Base-by-base conservation (phyloP, 2,888 invertebrate species). In the Rhopalosiphum nymphaeae region DNA sequence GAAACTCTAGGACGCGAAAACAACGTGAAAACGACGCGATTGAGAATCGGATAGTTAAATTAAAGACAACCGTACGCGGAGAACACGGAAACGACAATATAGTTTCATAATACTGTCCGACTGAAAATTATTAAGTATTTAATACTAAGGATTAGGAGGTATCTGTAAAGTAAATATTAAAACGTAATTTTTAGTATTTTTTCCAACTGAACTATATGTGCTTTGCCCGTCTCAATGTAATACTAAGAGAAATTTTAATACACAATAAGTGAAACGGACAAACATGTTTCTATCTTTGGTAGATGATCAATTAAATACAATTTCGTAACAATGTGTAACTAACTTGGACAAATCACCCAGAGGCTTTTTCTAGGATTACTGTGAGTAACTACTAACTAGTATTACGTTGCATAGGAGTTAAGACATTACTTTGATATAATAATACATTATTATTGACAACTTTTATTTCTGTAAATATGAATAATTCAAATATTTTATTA, bases 221-320 rank as follows among this genome's bases (percentile, higher is more conserved):
- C 36, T 21, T 21, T 78, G 78, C 21, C 36, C 36, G 78, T 36
- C 78, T 36, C 56, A 84, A 61, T n/a, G 56, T 44, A 42, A 87
- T 67, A 42, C 10, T 11, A n/a, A 89, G 88, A 93, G 92, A 93
- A 78, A 93, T 92, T 92, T 53, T 88, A 56, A 89, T n/a, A 78
- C 67, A 56, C 89, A 25, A 93, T 44, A 93, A 94, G 91, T 91
- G 94, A 91, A 91, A 94, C 90, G 91, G 42, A 42, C 49, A 67
- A 86, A 94, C 94, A 67, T 29, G 94, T 94, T 94, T 94, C 94
- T 91, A 87, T 94, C 67, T 94, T 94, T 42, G 94, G 94, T 86
- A 91, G 67, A 94, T 57, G 94, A 94, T 91, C 90, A 86, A 94
- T 94, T 94, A 94, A 61, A 53, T 91, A 93, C 67, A 0, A 87